Conservation (phyloP, 2,797 vertebrate species). For the Dromococcyx pavoninus region DNA sequence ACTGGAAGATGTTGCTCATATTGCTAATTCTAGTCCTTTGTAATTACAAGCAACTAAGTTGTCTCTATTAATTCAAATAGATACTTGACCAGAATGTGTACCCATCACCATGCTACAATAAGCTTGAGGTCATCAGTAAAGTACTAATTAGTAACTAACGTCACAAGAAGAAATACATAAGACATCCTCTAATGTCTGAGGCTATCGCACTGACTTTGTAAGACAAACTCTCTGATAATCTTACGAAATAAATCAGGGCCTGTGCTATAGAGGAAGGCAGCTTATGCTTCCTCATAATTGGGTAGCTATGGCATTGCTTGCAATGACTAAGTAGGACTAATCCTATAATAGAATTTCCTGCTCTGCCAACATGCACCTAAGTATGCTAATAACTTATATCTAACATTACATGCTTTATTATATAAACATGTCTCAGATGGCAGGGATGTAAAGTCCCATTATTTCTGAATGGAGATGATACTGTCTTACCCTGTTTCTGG, state of each 20-base stretch:
- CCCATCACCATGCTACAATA: not conserved
- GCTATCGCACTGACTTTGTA: accelerated
- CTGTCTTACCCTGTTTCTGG: not conserved
- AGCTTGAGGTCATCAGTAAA: not conserved
- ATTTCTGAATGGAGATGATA: not conserved
- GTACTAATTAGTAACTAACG: not conserved
- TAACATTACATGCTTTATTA: not conserved
- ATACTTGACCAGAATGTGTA: not conserved
- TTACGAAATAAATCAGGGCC: not conserved
- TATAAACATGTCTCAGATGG: not conserved
- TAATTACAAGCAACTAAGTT: not conserved
- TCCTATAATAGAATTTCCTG: not conserved
- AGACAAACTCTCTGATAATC: not conserved
- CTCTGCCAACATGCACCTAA: not conserved
- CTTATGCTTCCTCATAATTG: not conserved
- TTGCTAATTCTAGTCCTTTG: not conserved
- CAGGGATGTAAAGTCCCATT: not conserved
- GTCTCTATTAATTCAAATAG: not conserved
- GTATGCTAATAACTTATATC: not conserved
- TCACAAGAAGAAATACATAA: not conserved
- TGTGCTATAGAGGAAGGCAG: not conserved
- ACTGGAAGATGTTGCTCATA: not conserved
- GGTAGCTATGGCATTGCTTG: not conserved
- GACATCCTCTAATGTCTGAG: not conserved
- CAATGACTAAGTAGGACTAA: not conserved